Evolutionary conservation across 1,140 invertebrate genomes (phyloP).

Genomic region (Leptopilina clavipes): DNA sequence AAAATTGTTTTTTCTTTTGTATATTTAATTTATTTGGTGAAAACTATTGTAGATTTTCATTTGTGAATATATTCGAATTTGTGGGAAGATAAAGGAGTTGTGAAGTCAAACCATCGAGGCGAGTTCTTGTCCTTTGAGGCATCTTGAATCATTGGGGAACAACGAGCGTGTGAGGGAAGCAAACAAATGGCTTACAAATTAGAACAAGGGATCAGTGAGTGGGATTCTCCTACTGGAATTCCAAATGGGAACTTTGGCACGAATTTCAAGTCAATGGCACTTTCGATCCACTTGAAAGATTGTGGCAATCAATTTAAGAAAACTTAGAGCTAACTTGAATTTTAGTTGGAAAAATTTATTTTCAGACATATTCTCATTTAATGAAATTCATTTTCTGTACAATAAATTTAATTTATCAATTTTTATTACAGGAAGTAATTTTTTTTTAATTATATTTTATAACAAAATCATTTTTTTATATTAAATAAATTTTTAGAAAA

Average conservation of each 20-base stretch:
- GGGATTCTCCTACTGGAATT: constrained; percentile 89
- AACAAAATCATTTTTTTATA: no score
- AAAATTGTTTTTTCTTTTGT: neutral
- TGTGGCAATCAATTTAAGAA: neutral
- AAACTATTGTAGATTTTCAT: neutral
- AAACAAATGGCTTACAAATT: constrained; percentile 99
- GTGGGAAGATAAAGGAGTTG: neutral
- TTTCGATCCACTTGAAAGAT: constrained; percentile 17
- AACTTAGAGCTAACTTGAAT: neutral
- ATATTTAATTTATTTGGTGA: neutral
- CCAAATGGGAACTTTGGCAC: constrained; percentile 88
- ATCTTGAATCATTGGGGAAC: constrained; percentile 91
- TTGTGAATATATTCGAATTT: neutral
- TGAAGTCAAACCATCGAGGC: neutral
- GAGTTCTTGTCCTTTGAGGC: constrained; percentile 86
- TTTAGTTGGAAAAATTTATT: neutral
- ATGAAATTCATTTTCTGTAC: neutral
- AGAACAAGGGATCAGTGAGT: constrained; percentile 98
- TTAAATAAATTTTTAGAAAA: neutral
- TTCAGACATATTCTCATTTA: neutral
- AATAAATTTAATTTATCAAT: neutral
- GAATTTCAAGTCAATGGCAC: constrained; percentile 87
- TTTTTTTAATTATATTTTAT: no score
- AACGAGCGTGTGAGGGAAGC: constrained; percentile 92
- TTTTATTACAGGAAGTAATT: no score